Evolutionary conservation across 2,888 invertebrate species (phyloP).

Genomic region (Ectemnius cavifrons): DNA sequence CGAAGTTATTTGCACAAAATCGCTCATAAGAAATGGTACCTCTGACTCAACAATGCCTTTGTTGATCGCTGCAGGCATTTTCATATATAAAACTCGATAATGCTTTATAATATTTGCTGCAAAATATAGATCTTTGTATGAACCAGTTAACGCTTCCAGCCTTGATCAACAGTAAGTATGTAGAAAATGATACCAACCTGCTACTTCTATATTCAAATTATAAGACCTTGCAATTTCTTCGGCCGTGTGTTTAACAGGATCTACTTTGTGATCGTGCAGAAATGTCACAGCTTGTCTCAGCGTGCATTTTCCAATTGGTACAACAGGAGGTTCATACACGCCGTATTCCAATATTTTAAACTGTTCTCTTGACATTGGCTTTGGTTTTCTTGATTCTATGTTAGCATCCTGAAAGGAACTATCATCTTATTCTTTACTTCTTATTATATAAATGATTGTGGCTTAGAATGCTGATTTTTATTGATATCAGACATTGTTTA

Average conservation of each 20-base stretch:
- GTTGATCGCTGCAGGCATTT: background rate
- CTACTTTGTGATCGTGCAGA: slow-evolving; percentile 82
- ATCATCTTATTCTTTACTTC: too few species aligned
- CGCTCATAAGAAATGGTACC: too few species aligned
- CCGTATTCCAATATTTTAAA: slow-evolving; percentile 82
- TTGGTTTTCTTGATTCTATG: slow-evolving; percentile 75
- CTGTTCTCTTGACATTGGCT: slow-evolving; percentile 81
- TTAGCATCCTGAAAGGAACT: background rate
- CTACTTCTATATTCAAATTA: slow-evolving; percentile 82
- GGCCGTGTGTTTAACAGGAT: slow-evolving; percentile 81
- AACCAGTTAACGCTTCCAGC: too few species aligned
- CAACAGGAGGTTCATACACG: slow-evolving; percentile 82
- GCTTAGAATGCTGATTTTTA: background rate
- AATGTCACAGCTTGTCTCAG: slow-evolving; percentile 83
- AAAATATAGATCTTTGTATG: slow-evolving; percentile 15
- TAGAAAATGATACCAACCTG: slow-evolving; percentile 77
- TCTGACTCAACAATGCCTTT: too few species aligned
- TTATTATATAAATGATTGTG: too few species aligned
- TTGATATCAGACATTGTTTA: background rate
- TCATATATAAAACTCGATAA: slow-evolving; percentile 22
- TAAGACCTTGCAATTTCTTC: slow-evolving; percentile 84
- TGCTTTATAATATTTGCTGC: slow-evolving; percentile 39
- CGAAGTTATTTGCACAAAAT: too few species aligned
- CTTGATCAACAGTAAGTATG: too few species aligned
- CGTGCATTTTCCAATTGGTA: slow-evolving; percentile 83